Base-by-base conservation (phyloP, 2,888 invertebrate species). In the Oxycera nigricornis region DNA sequence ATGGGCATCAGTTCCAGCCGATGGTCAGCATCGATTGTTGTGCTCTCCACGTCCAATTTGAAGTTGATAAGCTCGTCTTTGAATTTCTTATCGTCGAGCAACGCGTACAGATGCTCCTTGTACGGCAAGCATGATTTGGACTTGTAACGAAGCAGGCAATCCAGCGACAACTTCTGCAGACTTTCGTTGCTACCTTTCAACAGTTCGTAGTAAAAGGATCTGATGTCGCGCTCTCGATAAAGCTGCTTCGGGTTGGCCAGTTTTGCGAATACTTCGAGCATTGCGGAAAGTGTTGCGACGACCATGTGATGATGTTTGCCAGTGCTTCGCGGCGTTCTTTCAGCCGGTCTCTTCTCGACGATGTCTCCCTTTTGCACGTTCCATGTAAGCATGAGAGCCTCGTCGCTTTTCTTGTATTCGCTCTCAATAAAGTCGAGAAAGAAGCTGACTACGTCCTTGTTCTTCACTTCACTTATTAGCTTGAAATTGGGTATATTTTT, bases 51-150 rank as follows among this genome's bases (percentile, higher is more conserved):
- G 78, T 92, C 92, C 20, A 97, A 88, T 82, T 92, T 91, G 82
- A 98, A 96, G 59, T 90, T 87, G 0, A 91, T 89, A 2, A 98
- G 83, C 84, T 96, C 95, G 80, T 92, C 91, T 86, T 94, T 94
- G 79, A 98, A 92, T 78, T 92, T 93, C 79, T 93, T 93, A 78
- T 97, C 95, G 81, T 96, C 93, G 2, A 97, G 88, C 70, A 98
- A 86, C 76, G 91, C 90, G 78, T 91, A 90, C 65, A 98, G 86
- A 80, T 94, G 90, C 50, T 90, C 91, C 82, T 93, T 93, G 82
- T 98, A 97, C 0, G 93, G 91, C 0, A 87, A 82, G 6, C 97
- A 82, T 80, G 90, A 91, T 81, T 93, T 93, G 77, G 91, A 89
- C 82, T 94, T 95, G 84, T 97, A 98, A 0, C 93, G 91, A 79